A percentile compares a stretch with the other conserved stretches of the same genome.
phyloP scores from a whole-genome alignment of 2,113 vertebrate genomes.

The Entomyzon cyanotis region DNA sequence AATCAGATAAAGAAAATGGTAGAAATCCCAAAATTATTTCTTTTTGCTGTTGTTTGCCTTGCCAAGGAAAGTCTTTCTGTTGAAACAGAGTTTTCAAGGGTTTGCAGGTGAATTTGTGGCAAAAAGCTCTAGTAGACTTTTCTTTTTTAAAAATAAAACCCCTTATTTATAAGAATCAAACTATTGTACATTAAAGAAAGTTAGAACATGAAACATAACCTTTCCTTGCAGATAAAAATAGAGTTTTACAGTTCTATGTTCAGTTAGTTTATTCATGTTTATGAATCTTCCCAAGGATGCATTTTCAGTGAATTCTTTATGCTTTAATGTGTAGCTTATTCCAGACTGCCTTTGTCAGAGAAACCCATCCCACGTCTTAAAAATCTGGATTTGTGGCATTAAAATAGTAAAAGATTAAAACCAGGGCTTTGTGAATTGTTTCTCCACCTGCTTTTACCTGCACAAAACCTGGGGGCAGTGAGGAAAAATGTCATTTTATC shows the following conservation, averaged over 20 bases:
- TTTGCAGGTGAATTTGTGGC: background rate
- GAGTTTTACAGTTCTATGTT: background rate
- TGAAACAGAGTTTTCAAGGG: background rate
- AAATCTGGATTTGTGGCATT: background rate
- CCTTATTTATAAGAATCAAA: background rate
- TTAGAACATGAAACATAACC: slow-evolving; percentile 22
- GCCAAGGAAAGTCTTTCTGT: background rate
- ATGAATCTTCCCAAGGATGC: slow-evolving; percentile 23
- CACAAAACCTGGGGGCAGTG: background rate
- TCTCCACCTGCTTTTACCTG: slow-evolving; percentile 12
- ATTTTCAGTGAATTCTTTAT: slow-evolving; percentile 27
- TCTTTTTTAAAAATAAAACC: slow-evolving; percentile 32
- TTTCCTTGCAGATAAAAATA: slow-evolving; percentile 40
- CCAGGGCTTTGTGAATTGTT: background rate
- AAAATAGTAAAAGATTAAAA: slow-evolving; percentile 32
- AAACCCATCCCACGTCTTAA: slow-evolving; percentile 5
- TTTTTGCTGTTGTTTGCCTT: background rate
- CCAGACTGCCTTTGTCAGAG: background rate
- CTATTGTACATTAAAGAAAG: background rate
- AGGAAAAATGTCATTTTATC: slow-evolving; percentile 36
- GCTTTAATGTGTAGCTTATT: slow-evolving; percentile 22
- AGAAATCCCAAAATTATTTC: background rate
- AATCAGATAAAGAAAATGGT: background rate
- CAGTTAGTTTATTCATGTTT: background rate
- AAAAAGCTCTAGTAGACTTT: background rate